These are phyloP conservation scores for Tetramorium alpestre DNA, from an alignment of 1,140 invertebrate species.

Conservation along the genomic window DNA sequence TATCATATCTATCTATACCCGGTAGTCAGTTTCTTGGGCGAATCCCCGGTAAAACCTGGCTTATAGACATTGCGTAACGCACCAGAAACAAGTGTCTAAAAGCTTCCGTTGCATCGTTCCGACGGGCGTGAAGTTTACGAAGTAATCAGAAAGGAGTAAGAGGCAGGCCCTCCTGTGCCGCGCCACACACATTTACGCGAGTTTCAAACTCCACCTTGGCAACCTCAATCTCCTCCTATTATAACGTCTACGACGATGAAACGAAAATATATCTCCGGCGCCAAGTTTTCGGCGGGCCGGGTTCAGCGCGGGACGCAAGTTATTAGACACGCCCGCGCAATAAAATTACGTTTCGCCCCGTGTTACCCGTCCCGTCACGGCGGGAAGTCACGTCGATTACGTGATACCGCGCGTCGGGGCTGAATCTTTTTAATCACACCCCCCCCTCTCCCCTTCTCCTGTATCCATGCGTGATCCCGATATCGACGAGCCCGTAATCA, in stretches of 20 bases:
- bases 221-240: constrained; percentile 59
- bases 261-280: constrained; percentile 61
- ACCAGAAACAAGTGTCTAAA: constrained; percentile 63
- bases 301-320: constrained; percentile 36
- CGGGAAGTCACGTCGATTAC: constrained; percentile 56
- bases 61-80: constrained; percentile 53
- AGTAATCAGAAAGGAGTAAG: constrained; percentile 72
- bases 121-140: constrained; percentile 64
- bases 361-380: neutral
- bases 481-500: neutral
- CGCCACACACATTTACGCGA: constrained; percentile 65
- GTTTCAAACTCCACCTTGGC: constrained; percentile 69
- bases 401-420: constrained; percentile 16
- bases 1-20: neutral
- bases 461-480: neutral
- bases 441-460: neutral
- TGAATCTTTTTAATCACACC: constrained; percentile 32
- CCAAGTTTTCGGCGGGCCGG: constrained; percentile 42
- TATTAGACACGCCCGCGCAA: constrained; percentile 64
- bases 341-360: constrained; percentile 51
- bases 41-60: constrained; percentile 13
- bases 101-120: constrained; percentile 65
- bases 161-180: neutral
- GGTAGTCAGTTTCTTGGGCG: constrained; percentile 36
- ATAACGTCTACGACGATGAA: constrained; percentile 57